Conservation (phyloP, 2,888 invertebrate genomes). For the Diaperis boleti region DNA sequence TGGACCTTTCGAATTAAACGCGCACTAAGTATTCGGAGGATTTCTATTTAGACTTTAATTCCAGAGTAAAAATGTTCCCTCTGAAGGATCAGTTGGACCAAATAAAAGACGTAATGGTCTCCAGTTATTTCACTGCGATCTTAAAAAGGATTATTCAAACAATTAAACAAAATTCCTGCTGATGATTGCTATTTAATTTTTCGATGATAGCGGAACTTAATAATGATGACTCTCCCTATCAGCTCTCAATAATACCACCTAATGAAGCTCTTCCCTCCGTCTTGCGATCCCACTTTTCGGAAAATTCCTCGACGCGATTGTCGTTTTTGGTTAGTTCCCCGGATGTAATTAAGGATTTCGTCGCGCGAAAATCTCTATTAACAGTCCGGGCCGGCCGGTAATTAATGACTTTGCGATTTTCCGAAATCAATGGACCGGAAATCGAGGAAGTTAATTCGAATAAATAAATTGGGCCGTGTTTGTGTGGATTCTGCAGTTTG, state of each 20-base stretch:
- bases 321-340: conserved; percentile 9
- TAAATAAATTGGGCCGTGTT: conserved; percentile 56
- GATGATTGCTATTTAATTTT: too few species aligned
- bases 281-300: conserved; percentile 7
- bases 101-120: too few species aligned
- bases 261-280: not conserved
- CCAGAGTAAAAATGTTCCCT: not conserved
- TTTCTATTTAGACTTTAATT: too few species aligned
- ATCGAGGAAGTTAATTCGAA: conserved; percentile 54
- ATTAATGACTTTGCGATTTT: conserved; percentile 43
- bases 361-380: conserved; percentile 31
- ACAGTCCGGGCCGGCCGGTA: conserved; percentile 24
- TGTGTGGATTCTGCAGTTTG: conserved; percentile 55
- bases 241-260: too few species aligned
- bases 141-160: too few species aligned
- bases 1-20: conserved; percentile 16
- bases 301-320: conserved; percentile 12
- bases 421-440: conserved; percentile 46
- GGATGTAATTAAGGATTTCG: conserved; percentile 34
- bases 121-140: too few species aligned
- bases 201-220: too few species aligned
- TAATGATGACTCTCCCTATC: too few species aligned
- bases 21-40: not conserved
- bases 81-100: not conserved
- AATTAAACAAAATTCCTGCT: too few species aligned